A percentile compares a stretch with the other conserved stretches of the same genome.
phyloP scores from a whole-genome alignment of 2,113 vertebrate genomes.

The Empidonax alnorum region DNA sequence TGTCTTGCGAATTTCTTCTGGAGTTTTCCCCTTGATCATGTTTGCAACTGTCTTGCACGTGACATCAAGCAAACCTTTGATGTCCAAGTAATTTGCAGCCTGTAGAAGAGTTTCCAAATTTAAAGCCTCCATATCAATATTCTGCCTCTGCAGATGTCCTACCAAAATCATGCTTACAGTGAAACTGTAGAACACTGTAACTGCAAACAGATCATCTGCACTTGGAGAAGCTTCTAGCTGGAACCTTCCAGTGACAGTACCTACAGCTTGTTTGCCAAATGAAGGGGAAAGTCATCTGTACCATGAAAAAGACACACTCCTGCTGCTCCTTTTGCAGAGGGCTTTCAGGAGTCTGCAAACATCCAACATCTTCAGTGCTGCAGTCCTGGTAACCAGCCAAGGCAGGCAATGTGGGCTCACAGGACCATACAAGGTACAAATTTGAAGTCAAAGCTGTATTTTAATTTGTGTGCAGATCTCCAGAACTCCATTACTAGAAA shows the following conservation, averaged over 20 bases:
- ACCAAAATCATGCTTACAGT: background rate
- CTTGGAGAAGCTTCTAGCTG: background rate
- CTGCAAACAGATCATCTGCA: background rate
- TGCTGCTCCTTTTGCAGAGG: background rate
- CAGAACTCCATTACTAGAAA: background rate
- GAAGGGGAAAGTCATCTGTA: background rate
- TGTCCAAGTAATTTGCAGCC: slow-evolving; percentile 99
- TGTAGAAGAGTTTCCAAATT: slow-evolving; percentile 58
- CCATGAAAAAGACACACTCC: background rate
- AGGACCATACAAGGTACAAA: background rate
- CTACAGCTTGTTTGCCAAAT: background rate
- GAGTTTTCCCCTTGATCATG: slow-evolving; percentile 99
- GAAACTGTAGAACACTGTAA: background rate
- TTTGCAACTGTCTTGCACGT: slow-evolving; percentile 99
- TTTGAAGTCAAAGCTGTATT: background rate
- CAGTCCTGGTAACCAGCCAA: background rate
- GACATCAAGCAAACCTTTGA: slow-evolving; percentile 98
- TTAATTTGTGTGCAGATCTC: background rate
- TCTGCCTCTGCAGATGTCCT: background rate
- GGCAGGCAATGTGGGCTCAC: background rate
- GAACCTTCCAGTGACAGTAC: background rate
- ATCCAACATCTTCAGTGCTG: fast-evolving
- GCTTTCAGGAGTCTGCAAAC: background rate
- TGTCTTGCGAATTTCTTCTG: slow-evolving; percentile 98
- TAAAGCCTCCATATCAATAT: background rate